Percentiles rank a stretch among this genome's conserved stretches.
These are phyloP conservation scores for Nymphalis c-album DNA, from an alignment of 2,888 invertebrate species.

Conservation along the genomic window DNA sequence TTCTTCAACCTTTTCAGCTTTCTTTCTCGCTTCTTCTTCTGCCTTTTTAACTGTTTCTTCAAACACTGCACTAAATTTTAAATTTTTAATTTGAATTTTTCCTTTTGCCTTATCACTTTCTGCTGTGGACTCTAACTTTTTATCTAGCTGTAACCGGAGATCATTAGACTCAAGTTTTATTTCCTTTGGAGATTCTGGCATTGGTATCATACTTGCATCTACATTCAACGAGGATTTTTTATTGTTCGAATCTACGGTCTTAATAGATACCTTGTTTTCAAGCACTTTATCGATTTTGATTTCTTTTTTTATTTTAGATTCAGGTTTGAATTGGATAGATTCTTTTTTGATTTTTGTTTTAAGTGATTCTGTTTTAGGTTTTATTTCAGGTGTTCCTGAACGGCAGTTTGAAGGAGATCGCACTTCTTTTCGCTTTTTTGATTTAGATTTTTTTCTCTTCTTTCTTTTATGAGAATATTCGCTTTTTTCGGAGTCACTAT, in stretches of 20 bases:
- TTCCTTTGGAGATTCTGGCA: constrained; percentile 69
- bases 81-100: constrained; percentile 85
- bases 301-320: constrained; percentile 46
- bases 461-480: constrained; percentile 80
- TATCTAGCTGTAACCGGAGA: constrained; percentile 55
- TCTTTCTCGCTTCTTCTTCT: constrained; percentile 83
- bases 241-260: constrained; percentile 49
- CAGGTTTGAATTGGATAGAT: constrained; percentile 9
- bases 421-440: constrained; percentile 58
- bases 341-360: constrained; percentile 34
- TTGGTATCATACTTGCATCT: constrained; percentile 64
- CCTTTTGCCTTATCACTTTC: constrained; percentile 71
- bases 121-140: constrained; percentile 49
- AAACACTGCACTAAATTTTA: constrained; percentile 85
- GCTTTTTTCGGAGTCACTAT: constrained; percentile 63
- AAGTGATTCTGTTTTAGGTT: constrained; percentile 33
- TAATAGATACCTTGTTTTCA: constrained; percentile 47
- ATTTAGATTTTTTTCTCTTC: constrained; percentile 81
- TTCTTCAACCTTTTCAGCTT: constrained; percentile 83
- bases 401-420: constrained; percentile 52
- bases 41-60: constrained; percentile 84
- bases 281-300: constrained; percentile 44
- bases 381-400: constrained; percentile 53
- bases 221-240: constrained; percentile 46
- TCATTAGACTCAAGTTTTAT: constrained; percentile 47